Percentiles rank a stretch among this genome's conserved stretches.
Evolutionary conservation across 2,113 vertebrate genomes (phyloP).

Genomic region (Cisticola juncidis): DNA sequence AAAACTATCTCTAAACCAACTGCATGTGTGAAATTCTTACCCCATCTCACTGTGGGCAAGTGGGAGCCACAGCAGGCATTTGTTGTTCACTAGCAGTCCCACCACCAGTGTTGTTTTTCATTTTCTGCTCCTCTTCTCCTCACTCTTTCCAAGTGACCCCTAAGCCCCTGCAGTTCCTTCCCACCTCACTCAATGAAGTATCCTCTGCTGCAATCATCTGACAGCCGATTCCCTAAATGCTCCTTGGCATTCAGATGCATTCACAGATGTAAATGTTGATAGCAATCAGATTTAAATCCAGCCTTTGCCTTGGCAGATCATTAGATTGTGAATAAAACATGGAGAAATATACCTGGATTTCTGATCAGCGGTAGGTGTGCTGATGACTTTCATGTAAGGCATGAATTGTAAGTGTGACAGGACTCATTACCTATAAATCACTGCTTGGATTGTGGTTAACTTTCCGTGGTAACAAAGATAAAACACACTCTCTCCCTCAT

Average conservation of each 20-base stretch:
- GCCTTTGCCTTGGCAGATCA: neutral
- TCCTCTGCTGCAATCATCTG: neutral
- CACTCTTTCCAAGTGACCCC: neutral
- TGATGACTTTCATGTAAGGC: slow-evolving; percentile 42
- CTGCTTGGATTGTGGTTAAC: slow-evolving; percentile 49
- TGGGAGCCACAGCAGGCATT: neutral
- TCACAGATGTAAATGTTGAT: slow-evolving; percentile 30
- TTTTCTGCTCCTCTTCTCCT: neutral
- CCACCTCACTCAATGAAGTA: neutral
- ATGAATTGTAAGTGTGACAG: slow-evolving; percentile 47
- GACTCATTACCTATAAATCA: slow-evolving; percentile 62
- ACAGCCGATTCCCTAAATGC: neutral
- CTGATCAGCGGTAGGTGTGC: slow-evolving; percentile 3
- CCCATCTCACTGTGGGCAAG: neutral
- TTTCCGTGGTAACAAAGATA: slow-evolving; percentile 54
- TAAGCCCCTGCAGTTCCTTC: neutral
- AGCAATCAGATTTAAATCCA: slow-evolving; percentile 23
- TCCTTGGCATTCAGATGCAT: neutral
- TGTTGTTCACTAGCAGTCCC: neutral
- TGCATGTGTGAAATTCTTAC: neutral
- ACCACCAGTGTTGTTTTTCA: neutral
- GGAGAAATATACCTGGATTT: slow-evolving; percentile 28
- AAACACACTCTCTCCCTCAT: slow-evolving; percentile 59
- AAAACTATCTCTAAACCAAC: neutral
- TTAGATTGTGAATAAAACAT: slow-evolving; percentile 29